Conservation (phyloP, 2,113 vertebrate species). For the Melierax canorus region DNA sequence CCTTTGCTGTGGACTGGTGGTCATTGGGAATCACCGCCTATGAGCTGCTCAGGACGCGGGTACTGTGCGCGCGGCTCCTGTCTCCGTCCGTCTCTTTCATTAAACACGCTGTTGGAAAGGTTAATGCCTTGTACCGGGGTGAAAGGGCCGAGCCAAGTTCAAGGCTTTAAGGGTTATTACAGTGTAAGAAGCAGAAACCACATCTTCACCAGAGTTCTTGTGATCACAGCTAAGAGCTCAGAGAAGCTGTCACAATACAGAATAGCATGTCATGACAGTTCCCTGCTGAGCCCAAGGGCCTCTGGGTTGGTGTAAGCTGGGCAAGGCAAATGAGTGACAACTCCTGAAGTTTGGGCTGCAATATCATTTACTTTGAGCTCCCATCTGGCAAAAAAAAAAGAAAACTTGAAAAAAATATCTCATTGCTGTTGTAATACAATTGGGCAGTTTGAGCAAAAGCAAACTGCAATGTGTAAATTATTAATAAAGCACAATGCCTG, state of each 20-base stretch:
- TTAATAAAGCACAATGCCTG: background rate
- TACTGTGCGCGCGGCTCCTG: background rate
- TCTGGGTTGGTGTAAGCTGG: background rate
- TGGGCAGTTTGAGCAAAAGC: background rate
- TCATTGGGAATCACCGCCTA: conserved; percentile 88
- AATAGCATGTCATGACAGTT: background rate
- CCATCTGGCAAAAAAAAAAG: background rate
- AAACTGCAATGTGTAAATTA: background rate
- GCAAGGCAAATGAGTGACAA: background rate
- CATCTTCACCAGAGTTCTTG: background rate
- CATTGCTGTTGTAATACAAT: background rate
- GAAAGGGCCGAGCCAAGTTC: background rate
- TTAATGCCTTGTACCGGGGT: background rate
- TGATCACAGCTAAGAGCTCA: background rate
- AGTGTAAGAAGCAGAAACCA: background rate
- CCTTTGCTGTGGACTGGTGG: conserved; percentile 87
- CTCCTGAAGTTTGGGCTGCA: background rate
- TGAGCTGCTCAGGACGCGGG: conserved; percentile 91
- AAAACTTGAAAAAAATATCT: background rate
- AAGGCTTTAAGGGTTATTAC: background rate
- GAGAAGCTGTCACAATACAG: background rate
- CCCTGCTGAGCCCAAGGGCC: background rate
- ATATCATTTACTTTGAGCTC: background rate
- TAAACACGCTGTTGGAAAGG: background rate
- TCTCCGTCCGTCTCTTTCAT: background rate